Base-by-base conservation (phyloP, 1,140 invertebrate species). In the Diabrotica virgifera region DNA sequence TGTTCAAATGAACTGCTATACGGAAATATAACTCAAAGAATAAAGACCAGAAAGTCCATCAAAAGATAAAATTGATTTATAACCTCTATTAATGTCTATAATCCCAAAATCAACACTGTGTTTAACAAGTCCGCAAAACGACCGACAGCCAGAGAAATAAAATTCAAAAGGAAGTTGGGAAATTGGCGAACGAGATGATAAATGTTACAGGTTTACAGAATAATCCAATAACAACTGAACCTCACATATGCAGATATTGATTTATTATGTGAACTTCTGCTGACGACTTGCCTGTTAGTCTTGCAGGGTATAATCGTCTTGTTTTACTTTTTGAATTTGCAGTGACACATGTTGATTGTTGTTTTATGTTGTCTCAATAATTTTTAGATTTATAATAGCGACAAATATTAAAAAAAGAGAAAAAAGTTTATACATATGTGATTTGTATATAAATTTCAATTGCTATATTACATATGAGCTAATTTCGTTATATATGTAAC, bases 51-150 rank as follows among this genome's bases (percentile, higher is more conserved):
- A 46, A 46, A 46, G 5, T 46, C 40, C 8, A 46, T 46, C 40
- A 46, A 46, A 8, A 46, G 40, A 46, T 46, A 46, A 46, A 10
- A 46, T n/a, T 46, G 40, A 46, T 46, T 46, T 46, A 46, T 46
- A n/a, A 46, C 40, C n/a, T 46, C n/a, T 46, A 46, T 46, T 46
- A 46, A 46, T n/a, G 40, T 46, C 40, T 46, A 46, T 46, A 46
- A 46, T 46, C n/a, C 40, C 40, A n/a, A 46, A 10, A 46, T 46
- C 40, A n/a, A 46, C 40, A 46, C 40, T 46, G 40, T n/a, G 40
- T 8, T 46, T 46, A 46, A 46, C 40, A 46, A 46, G 40, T 46
- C 40, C 40, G 40, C 40, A 46, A 46, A 46, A 8, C 40, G 40
- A 46, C 40, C 40, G 6, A 8, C 40, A n/a, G 6, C 40, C 40